These are phyloP conservation scores for Drosophila glabriapex DNA, from an alignment of 2,888 invertebrate species.

Conservation along the genomic window DNA sequence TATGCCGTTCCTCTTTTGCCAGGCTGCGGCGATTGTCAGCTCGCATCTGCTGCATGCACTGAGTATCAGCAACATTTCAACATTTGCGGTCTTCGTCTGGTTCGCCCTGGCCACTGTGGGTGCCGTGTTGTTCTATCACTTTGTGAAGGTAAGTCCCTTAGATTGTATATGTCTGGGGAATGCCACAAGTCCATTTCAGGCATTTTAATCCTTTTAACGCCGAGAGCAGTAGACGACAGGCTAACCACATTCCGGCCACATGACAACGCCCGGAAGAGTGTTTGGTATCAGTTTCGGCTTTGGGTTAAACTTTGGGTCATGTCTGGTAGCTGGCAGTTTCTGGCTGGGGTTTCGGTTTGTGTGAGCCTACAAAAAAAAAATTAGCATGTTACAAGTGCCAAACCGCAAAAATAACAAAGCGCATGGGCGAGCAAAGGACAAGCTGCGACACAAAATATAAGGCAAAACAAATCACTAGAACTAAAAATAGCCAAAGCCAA, in stretches of 20 bases:
- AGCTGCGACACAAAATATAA: constrained; percentile 38
- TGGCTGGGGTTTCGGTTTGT: constrained; percentile 23
- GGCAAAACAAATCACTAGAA: constrained; percentile 71
- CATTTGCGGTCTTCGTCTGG: constrained; percentile 92
- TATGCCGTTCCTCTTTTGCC: constrained; percentile 92
- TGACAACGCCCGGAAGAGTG: constrained; percentile 22
- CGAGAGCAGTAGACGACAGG: constrained; percentile 26
- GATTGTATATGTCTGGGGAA: constrained; percentile 13
- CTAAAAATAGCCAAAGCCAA: constrained; percentile 70
- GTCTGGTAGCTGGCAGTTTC: constrained; percentile 22
- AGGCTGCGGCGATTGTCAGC: constrained; percentile 91
- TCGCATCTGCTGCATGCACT: constrained; percentile 90
- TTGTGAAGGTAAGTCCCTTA: constrained; percentile 89
- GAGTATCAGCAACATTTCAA: constrained; percentile 91
- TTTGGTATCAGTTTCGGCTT: constrained; percentile 62
- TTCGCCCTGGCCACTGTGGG: constrained; percentile 91
- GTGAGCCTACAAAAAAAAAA: constrained; percentile 37
- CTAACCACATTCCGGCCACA: constrained; percentile 39
- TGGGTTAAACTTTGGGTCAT: constrained; percentile 46
- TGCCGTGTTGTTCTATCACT: constrained; percentile 93
- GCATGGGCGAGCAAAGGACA: constrained; percentile 37
- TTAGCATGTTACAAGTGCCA: constrained; percentile 74
- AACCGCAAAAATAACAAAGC: constrained; percentile 73
- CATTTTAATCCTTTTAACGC: constrained; percentile 73
- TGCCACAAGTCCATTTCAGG: constrained; percentile 61